Base-by-base conservation (phyloP, 1,140 invertebrate genomes). In the Mycetomoellerius zeteki region DNA sequence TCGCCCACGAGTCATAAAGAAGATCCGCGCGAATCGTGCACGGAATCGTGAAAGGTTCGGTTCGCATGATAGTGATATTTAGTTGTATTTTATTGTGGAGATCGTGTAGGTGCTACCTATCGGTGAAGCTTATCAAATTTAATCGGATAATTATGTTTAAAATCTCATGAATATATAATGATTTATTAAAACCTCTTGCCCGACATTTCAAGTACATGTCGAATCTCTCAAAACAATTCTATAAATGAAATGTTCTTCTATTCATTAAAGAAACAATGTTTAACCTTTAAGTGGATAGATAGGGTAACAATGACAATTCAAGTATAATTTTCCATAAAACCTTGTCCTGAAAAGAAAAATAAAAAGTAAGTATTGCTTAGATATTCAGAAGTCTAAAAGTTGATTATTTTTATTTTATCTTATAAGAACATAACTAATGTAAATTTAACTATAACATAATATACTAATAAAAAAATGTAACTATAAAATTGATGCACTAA, bases 1-100 rank as follows among this genome's bases (percentile, higher is more conserved):
- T 81, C 64, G 77, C 62, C 77, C 77, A 80, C 64, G 64, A 81
- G 33, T 30, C 67, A 54, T 16, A 7, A 60, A 7, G 67, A 73
- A 33, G 65, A 82, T 69, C 67, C 30, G 52, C 43, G 43, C 65
- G 43, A 50, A 47, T n/a, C 65, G 56, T 24, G 60, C 81, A 52
- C 73, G 80, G 80, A 43, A 73, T 47, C 52, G 65, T 37, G 30
- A 80, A 33, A 80, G 60, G 37, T 80, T 33, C 37, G 47, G 5
- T 64, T 77, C 60, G 52, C 65, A 14, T 50, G 65, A 81, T 58
- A n/a, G 19, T 37, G 65, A 73, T 47, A 82, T 60, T 82, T 33
- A 47, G 24, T 37, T 7, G 54, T 43, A 19, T 58, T 47, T 73
- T 30, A 43, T 43, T 2, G 7, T 6, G 19, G 10, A 21, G 30